phyloP scores from a whole-genome alignment of 2,888 invertebrate species.

The Hoplodrina ambigua region DNA sequence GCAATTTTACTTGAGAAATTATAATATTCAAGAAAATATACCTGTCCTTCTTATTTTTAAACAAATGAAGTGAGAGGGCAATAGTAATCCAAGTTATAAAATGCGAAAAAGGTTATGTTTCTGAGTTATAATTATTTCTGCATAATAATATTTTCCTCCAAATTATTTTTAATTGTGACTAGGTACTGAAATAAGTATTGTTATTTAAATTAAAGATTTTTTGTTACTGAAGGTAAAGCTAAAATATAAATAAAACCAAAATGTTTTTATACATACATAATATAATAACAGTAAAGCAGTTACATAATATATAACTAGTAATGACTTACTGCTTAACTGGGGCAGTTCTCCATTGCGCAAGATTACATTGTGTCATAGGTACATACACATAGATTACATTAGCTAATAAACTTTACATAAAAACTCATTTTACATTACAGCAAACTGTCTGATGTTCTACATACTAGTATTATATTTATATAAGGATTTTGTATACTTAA shows the following conservation, averaged over 20 bases:
- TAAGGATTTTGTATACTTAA: constrained; percentile 39
- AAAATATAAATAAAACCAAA: constrained; percentile 14
- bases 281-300: constrained; percentile 47
- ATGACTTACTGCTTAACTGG: constrained; percentile 18
- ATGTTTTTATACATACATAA: constrained; percentile 20
- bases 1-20: constrained; percentile 95
- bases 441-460: constrained; percentile 12
- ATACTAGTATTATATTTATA: constrained; percentile 20
- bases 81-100: not conserved
- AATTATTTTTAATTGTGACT: not conserved
- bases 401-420: constrained; percentile 21
- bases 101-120: not conserved
- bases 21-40: not conserved
- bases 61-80: not conserved
- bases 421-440: constrained; percentile 29
- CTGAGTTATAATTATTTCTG: not conserved
- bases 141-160: not conserved
- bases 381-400: constrained; percentile 27
- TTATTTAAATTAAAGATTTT: not conserved
- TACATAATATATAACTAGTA: constrained; percentile 28
- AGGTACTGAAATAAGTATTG: not conserved
- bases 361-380: constrained; percentile 21
- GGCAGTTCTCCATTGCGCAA: constrained; percentile 39
- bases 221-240: not conserved
- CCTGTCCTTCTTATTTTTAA: not conserved